phyloP scores from a whole-genome alignment of 2,888 invertebrate species.

The Muscina levida region DNA sequence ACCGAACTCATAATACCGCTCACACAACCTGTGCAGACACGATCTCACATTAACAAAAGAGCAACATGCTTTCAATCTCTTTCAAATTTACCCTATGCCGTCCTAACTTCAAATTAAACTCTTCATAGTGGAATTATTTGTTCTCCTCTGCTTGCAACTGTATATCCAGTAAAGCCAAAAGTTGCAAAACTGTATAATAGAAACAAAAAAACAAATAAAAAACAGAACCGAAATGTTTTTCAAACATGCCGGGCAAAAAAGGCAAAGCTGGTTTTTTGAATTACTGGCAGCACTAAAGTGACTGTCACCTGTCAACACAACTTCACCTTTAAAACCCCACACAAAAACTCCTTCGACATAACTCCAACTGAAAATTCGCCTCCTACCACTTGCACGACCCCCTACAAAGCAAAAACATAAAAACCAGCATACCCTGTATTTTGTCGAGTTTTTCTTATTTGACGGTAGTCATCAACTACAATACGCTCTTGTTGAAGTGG shows the following conservation, averaged over 20 bases:
- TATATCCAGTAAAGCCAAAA: slow-evolving; percentile 32
- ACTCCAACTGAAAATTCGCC: no score
- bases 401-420: slow-evolving; percentile 17
- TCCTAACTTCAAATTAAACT: slow-evolving; percentile 50
- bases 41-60: slow-evolving; percentile 9
- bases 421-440: not conserved
- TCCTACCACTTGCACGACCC: not conserved
- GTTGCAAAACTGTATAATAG: not conserved
- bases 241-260: not conserved
- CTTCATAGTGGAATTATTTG: slow-evolving; percentile 22
- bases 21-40: not conserved
- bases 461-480: slow-evolving; percentile 35
- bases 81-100: not conserved
- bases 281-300: slow-evolving; percentile 40
- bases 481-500: slow-evolving; percentile 39
- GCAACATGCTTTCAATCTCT: slow-evolving; percentile 32
- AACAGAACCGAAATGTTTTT: not conserved
- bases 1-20: no score
- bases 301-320: slow-evolving; percentile 57
- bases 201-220: not conserved
- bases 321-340: slow-evolving; percentile 11
- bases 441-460: not conserved
- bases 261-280: not conserved
- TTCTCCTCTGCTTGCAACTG: not conserved
- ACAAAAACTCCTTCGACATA: not conserved